phyloP scores from a whole-genome alignment of 2,797 vertebrate genomes.

The Acipenser ruthenus region DNA sequence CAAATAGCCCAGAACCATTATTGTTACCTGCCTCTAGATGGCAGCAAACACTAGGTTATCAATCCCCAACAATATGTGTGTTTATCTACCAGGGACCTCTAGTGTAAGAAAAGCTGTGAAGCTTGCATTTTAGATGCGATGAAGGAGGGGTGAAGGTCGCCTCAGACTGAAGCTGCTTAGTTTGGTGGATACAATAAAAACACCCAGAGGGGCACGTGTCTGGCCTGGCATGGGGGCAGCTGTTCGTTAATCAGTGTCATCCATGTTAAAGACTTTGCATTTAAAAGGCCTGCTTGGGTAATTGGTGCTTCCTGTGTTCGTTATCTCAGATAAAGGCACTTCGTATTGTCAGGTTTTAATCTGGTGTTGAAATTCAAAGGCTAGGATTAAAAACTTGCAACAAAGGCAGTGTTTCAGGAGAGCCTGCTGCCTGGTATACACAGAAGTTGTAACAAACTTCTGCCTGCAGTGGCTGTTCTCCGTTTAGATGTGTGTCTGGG shows the following conservation, averaged over 20 bases:
- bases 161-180: neutral
- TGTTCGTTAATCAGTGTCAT: neutral
- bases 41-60: conserved; percentile 22
- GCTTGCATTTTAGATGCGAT: neutral
- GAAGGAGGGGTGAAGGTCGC: neutral
- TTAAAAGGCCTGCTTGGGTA: neutral
- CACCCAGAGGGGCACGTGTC: neutral
- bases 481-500: too few species aligned
- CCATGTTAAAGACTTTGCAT: neutral
- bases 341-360: too few species aligned
- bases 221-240: neutral
- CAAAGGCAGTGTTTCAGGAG: too few species aligned
- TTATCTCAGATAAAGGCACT: too few species aligned
- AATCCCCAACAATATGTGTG: neutral
- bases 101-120: neutral
- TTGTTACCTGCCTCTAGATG: conserved; percentile 21
- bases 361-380: too few species aligned
- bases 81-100: conserved; percentile 1
- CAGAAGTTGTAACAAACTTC: too few species aligned
- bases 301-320: too few species aligned
- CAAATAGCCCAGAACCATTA: too few species aligned
- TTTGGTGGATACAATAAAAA: too few species aligned
- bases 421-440: too few species aligned
- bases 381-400: too few species aligned
- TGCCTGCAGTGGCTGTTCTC: too few species aligned